phyloP scores from a whole-genome alignment of 1,140 invertebrate genomes.

The Pseudoatta argentina region DNA sequence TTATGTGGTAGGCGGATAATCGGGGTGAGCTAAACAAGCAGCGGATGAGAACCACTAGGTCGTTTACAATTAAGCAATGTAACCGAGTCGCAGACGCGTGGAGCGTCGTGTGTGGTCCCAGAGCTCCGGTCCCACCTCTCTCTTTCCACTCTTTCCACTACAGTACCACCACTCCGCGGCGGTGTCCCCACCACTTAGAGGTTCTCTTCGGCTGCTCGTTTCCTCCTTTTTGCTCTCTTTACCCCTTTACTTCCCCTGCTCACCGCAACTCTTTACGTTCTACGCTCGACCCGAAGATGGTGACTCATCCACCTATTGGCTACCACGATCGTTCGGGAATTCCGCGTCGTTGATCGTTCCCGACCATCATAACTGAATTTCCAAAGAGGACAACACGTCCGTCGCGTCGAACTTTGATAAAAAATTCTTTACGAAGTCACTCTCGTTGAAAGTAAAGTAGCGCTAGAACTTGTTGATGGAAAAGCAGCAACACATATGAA shows the following conservation, averaged over 20 bases:
- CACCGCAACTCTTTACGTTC: slow-evolving; percentile 73
- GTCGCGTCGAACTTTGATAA: not conserved
- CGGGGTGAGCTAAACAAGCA: not conserved
- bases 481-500: not conserved
- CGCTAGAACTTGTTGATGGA: not conserved
- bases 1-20: slow-evolving; percentile 8
- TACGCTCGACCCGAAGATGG: slow-evolving; percentile 66
- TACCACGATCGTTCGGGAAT: slow-evolving; percentile 78
- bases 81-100: slow-evolving; percentile 86
- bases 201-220: slow-evolving; percentile 68
- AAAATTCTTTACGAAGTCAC: slow-evolving; percentile 25
- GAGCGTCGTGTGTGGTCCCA: slow-evolving; percentile 86
- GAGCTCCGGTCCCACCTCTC: slow-evolving; percentile 82
- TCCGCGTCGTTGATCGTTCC: slow-evolving; percentile 71
- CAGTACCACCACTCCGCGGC: slow-evolving; percentile 69
- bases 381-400: not conserved
- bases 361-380: slow-evolving; percentile 56
- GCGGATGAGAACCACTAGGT: slow-evolving; percentile 82
- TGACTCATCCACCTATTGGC: slow-evolving; percentile 79
- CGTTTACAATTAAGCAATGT: slow-evolving; percentile 87
- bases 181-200: slow-evolving; percentile 68
- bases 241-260: slow-evolving; percentile 47
- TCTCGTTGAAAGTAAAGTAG: not conserved
- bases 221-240: slow-evolving; percentile 67
- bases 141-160: slow-evolving; percentile 78